Conservation (phyloP, 64 coral and sea anemone species). For the Cladopsammia gracilis region DNA sequence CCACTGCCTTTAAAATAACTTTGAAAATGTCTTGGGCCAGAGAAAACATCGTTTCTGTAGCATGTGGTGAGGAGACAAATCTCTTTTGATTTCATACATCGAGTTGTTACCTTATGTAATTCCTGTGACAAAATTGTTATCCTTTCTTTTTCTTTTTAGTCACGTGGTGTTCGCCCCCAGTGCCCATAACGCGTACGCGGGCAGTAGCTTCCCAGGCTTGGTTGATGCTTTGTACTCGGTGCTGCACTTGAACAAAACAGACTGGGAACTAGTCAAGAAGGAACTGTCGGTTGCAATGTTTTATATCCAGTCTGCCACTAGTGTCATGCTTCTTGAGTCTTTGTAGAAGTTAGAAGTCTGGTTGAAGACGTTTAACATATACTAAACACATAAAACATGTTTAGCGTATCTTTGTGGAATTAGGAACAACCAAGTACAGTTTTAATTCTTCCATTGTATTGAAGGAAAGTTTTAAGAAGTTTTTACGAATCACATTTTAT, state of each 20-base stretch:
- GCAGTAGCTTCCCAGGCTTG: constrained; percentile 78
- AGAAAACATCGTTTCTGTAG: too few species aligned
- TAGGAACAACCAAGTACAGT: too few species aligned
- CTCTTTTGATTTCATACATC: too few species aligned
- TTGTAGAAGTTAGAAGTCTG: neutral
- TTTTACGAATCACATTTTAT: too few species aligned
- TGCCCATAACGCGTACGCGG: constrained; percentile 59
- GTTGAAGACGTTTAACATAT: neutral
- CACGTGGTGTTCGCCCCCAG: constrained; percentile 81
- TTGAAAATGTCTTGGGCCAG: too few species aligned
- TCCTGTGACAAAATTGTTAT: neutral
- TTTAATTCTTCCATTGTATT: too few species aligned
- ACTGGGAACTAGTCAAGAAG: constrained; percentile 83
- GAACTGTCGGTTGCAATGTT: constrained; percentile 64
- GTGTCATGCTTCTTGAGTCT: constrained; percentile 31
- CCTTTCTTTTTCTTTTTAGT: constrained; percentile 23
- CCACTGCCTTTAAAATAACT: too few species aligned
- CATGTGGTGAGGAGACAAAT: too few species aligned
- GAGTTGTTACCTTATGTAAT: neutral
- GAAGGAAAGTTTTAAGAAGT: too few species aligned
- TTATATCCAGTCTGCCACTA: constrained; percentile 69
- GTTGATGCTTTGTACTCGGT: constrained; percentile 76
- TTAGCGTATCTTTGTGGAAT: too few species aligned
- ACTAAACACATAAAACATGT: too few species aligned
- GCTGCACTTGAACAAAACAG: constrained; percentile 17